A percentile compares a stretch with the other conserved stretches of the same genome.
Evolutionary conservation across 2,888 invertebrate species (phyloP).

Genomic region (Ormyrus labotus): DNA sequence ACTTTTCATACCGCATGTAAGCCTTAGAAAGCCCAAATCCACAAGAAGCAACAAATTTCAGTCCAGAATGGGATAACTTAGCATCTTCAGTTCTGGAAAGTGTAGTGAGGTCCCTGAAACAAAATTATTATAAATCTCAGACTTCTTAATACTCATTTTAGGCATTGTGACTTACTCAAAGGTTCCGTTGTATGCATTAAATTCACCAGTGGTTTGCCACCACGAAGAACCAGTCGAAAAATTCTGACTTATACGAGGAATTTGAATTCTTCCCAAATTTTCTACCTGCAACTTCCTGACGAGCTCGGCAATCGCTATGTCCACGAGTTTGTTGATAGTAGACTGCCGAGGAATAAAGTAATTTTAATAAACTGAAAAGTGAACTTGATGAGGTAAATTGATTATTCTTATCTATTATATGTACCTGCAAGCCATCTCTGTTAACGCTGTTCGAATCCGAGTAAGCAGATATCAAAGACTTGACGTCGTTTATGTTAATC

Average conservation of each 20-base stretch:
- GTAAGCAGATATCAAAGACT: constrained; percentile 1
- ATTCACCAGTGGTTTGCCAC: constrained; percentile 56
- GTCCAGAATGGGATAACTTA: constrained; percentile 52
- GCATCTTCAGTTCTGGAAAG: constrained; percentile 59
- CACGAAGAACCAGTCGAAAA: constrained; percentile 56
- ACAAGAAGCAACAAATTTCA: constrained; percentile 56
- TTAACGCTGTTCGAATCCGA: background rate
- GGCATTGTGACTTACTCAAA: constrained; percentile 56
- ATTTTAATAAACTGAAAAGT: too few relatives aligned
- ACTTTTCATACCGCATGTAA: constrained; percentile 57
- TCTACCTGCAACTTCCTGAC: constrained; percentile 50
- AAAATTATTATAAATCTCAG: background rate
- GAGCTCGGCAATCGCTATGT: constrained; percentile 52
- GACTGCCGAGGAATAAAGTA: constrained; percentile 36
- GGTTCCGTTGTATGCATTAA: constrained; percentile 56
- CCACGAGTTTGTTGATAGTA: constrained; percentile 58
- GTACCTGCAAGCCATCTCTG: constrained; percentile 18
- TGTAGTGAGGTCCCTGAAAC: constrained; percentile 61
- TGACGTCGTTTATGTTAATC: background rate
- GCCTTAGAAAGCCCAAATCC: constrained; percentile 60
- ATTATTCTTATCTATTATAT: too few relatives aligned
- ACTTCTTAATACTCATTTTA: background rate
- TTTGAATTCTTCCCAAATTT: constrained; percentile 52
- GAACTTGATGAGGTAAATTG: too few relatives aligned
- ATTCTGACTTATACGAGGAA: constrained; percentile 58